phyloP scores from a whole-genome alignment of 2,888 invertebrate species.

The Parapristionchus giblindavisi region DNA sequence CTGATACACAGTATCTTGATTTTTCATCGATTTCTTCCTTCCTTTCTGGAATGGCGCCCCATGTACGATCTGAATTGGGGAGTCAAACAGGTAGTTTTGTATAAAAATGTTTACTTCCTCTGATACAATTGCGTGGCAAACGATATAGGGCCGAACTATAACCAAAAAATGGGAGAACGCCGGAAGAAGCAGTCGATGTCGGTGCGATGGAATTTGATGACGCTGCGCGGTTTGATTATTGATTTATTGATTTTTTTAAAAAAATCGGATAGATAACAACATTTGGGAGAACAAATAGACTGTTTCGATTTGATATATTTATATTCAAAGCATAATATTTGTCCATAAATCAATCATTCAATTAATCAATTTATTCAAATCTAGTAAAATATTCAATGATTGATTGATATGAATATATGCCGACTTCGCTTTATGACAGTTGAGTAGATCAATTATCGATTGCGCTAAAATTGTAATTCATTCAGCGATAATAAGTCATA shows the following conservation, averaged over 20 bases:
- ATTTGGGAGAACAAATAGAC: no score
- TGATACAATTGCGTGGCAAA: not conserved
- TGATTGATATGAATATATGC: no score
- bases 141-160: not conserved
- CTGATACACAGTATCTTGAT: no score
- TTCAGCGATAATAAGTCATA: not conserved
- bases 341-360: no score
- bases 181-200: not conserved
- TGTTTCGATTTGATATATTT: no score
- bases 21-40: not conserved
- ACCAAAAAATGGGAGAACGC: not conserved
- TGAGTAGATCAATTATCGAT: not conserved
- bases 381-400: no score
- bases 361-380: no score
- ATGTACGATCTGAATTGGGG: slow-evolving; percentile 24
- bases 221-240: slow-evolving; percentile 1
- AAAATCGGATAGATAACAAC: not conserved
- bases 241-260: not conserved
- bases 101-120: no score
- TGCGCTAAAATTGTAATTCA: not conserved
- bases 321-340: no score
- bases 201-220: slow-evolving; percentile 21
- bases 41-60: slow-evolving; percentile 17
- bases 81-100: slow-evolving; percentile 13
- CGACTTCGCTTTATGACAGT: no score